Evolutionary conservation across 37 sponge, comb jelly and placozoan genomes (phyloP), one percentile per base, ranked within the genome.

Genomic region (Eunapius fragilis): DNA sequence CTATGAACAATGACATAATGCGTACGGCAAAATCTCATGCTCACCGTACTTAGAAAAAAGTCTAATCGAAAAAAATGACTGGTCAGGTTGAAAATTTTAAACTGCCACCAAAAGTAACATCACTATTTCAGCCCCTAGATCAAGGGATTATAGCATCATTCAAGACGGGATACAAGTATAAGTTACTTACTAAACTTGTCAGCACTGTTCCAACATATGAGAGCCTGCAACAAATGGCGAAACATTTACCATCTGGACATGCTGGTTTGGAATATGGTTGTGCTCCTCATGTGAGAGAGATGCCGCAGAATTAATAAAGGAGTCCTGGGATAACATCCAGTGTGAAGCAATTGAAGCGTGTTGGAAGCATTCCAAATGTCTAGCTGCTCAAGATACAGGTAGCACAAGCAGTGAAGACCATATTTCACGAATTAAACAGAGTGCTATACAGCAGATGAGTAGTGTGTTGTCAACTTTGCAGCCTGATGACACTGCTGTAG

Each of bases 81-180:
- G n/a, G n/a, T n/a, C n/a, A n/a, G n/a, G n/a, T n/a, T n/a, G n/a
- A n/a, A n/a, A n/a, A n/a, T n/a, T n/a, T n/a, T n/a, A n/a, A n/a
- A n/a, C n/a, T n/a, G n/a, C n/a, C n/a, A n/a, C n/a, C n/a, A n/a
- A n/a, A n/a, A n/a, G n/a, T n/a, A n/a, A n/a, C n/a, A n/a, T n/a
- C n/a, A n/a, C n/a, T n/a, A n/a, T n/a, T n/a, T n/a, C n/a, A n/a
- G n/a, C n/a, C 74, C 92, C 93, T 91, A 14, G 92, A 91, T 69
- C 69, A 80, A 31, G 92, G 88, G 22, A 91, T 91, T 37, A 91
- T 86, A 37, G 25, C 79, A 28, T 80, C 87, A 32, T 87, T 91
- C 31, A 91, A 87, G 28, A 23, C 73, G 3, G 69, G 80, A 76
- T 91, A 87, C 48, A 37, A 58, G 14, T 58, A 19, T 58, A 58